Base-by-base conservation (phyloP, 2,888 invertebrate genomes). In the Automeris io region DNA sequence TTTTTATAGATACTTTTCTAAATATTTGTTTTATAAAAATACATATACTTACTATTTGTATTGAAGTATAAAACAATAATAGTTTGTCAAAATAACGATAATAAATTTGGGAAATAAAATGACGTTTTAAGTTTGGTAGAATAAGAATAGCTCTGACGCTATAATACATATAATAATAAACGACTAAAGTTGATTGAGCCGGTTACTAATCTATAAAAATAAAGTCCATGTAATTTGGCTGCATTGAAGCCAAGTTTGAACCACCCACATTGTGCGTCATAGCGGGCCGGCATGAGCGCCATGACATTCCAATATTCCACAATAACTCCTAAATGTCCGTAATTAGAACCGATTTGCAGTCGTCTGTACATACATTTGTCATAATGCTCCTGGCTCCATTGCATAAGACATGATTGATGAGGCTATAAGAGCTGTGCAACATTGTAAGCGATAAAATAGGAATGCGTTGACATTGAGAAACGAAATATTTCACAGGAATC, bases 311-410 rank as follows among this genome's bases (percentile, higher is more conserved):
- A 62, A 56, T 62, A 60, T 58, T 59, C 58, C 57, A 76, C 77
- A 81, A 78, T 81, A 77, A 81, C 76, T 82, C 71, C 70, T 74
- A 77, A 82, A 78, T 78, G 74, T 76, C 65, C 60, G 59, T 77
- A 83, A 86, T 83, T 83, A 81, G 74, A 70, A 78, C 70, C 76
- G 72, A 78, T 83, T 78, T 75, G 75, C 72, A 68, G 66, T 64
- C 62, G 61, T 53, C 58, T 55, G 65, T 64, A 64, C 60, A 51
- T 59, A 57, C 69, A 70, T 79, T 77, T 69, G 70, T 80, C 73
- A 70, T 66, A 70, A 69, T 60, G 59, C 59, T 57, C 56, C 55
- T 57, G 57, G 56, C 55, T 51, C 51, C 46, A 52, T 80, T 81
- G 77, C 73, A 57, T 69, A 81, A 80, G 59, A 59, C 51, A 64